Conservation (phyloP, 1,140 invertebrate species). For the Gryllus bimaculatus region DNA sequence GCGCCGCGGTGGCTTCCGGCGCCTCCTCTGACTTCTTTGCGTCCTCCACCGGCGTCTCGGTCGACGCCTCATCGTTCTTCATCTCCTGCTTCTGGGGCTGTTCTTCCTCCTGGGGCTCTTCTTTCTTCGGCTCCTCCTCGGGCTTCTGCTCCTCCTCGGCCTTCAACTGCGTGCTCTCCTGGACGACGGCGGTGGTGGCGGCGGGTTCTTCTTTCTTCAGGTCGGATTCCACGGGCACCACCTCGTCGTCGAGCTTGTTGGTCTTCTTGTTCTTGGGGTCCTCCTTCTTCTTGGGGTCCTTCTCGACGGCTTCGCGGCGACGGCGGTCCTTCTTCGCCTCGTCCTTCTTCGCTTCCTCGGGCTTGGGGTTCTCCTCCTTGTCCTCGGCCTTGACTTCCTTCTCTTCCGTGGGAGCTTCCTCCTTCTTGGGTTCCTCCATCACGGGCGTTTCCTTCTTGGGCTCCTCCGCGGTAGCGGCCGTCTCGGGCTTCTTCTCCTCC, state of each 20-base stretch:
- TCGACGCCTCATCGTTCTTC: slow-evolving; percentile 18
- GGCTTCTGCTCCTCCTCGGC: background rate
- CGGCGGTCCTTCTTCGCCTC: slow-evolving; percentile 12
- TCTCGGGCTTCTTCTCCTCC: background rate
- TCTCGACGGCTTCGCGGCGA: background rate
- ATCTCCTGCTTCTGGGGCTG: slow-evolving; percentile 17
- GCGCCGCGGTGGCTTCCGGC: slow-evolving; percentile 9
- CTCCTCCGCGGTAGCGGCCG: background rate
- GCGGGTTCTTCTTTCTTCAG: slow-evolving; percentile 21
- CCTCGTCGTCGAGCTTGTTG: slow-evolving; percentile 12
- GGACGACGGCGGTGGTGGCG: background rate
- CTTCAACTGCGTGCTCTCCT: background rate
- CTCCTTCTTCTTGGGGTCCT: slow-evolving; percentile 10
- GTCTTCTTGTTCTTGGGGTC: background rate
- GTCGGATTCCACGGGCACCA: slow-evolving; percentile 21
- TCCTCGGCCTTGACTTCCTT: background rate
- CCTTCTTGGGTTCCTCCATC: slow-evolving; percentile 3
- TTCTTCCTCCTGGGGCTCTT: slow-evolving; percentile 19
- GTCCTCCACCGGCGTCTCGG: slow-evolving; percentile 17
- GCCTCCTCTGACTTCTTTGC: slow-evolving; percentile 11
- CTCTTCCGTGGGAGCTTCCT: background rate
- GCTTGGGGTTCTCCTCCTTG: background rate
- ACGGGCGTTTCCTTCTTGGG: background rate
- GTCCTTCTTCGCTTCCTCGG: background rate
- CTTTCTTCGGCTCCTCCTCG: slow-evolving; percentile 9